Evolutionary conservation across 2,113 vertebrate species (phyloP).

Genomic region (Daphoenositta chrysoptera): DNA sequence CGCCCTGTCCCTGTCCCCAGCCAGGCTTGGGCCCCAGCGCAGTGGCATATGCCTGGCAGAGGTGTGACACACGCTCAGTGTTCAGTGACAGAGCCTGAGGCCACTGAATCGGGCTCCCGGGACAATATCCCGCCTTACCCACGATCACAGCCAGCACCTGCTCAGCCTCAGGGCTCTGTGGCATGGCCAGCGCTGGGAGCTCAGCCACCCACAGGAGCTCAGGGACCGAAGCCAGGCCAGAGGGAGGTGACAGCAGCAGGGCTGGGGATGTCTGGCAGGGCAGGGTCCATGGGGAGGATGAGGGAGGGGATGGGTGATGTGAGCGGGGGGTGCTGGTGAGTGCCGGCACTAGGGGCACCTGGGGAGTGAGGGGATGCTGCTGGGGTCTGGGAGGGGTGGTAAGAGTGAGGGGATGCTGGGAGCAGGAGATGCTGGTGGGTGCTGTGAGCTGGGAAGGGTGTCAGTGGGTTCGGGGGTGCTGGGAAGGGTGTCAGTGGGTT

Average conservation of each 20-base stretch:
- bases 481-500: not conserved
- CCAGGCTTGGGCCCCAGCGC: not conserved
- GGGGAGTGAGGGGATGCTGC: not conserved
- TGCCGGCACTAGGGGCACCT: not conserved
- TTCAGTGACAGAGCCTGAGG: not conserved
- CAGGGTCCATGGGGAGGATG: rapidly evolving
- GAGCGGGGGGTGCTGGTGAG: not conserved
- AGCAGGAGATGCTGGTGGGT: not conserved
- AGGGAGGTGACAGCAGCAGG: not conserved
- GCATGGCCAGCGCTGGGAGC: not conserved
- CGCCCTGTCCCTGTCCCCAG: not conserved
- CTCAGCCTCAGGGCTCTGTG: not conserved
- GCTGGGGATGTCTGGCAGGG: not conserved
- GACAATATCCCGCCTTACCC: not conserved
- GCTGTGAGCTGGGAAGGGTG: not conserved
- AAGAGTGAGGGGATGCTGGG: not conserved
- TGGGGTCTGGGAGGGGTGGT: not conserved
- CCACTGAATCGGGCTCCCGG: rapidly evolving
- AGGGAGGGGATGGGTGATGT: not conserved
- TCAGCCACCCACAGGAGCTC: not conserved
- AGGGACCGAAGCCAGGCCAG: not conserved
- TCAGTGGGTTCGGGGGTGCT: not conserved
- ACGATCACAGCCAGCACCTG: rapidly evolving
- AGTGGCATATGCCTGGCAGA: rapidly evolving
- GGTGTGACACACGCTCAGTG: rapidly evolving